Conservation (phyloP, 2,888 invertebrate genomes). For the Hydriomena furcata region DNA sequence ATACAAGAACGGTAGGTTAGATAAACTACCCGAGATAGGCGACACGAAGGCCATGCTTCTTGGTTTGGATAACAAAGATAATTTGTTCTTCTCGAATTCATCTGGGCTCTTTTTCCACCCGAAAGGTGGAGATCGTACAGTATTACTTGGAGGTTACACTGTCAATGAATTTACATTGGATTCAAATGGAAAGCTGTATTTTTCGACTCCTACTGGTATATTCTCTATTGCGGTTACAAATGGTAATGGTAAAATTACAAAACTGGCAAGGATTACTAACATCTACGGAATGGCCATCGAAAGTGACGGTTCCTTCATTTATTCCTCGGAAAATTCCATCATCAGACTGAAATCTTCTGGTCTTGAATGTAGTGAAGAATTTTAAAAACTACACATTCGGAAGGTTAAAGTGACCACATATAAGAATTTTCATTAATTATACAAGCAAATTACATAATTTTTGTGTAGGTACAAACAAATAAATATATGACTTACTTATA, state of each 20-base stretch:
- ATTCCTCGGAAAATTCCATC: constrained; percentile 41
- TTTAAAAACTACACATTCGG: too few relatives aligned
- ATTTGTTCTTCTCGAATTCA: constrained; percentile 47
- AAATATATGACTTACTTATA: too few relatives aligned
- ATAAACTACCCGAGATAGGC: constrained; percentile 39
- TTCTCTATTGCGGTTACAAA: constrained; percentile 31
- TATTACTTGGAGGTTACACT: constrained; percentile 30
- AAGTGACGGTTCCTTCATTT: constrained; percentile 44
- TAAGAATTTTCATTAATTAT: too few relatives aligned
- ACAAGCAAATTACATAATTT: too few relatives aligned
- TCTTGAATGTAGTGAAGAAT: constrained; percentile 28
- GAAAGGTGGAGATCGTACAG: constrained; percentile 19
- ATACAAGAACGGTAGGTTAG: constrained; percentile 37
- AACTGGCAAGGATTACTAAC: constrained; percentile 33
- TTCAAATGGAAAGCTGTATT: constrained; percentile 43
- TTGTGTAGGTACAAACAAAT: too few relatives aligned
- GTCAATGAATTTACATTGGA: constrained; percentile 46
- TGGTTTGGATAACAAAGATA: constrained; percentile 42
- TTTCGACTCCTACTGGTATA: constrained; percentile 42
- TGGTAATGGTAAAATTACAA: constrained; percentile 19
- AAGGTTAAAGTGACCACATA: too few relatives aligned
- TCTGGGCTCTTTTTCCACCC: constrained; percentile 45
- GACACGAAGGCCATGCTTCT: constrained; percentile 41
- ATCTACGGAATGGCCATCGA: constrained; percentile 45
- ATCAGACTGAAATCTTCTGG: constrained; percentile 41